These are phyloP conservation scores for Candoia aspera DNA, from an alignment of 2,113 vertebrate genomes.

Conservation along the genomic window DNA sequence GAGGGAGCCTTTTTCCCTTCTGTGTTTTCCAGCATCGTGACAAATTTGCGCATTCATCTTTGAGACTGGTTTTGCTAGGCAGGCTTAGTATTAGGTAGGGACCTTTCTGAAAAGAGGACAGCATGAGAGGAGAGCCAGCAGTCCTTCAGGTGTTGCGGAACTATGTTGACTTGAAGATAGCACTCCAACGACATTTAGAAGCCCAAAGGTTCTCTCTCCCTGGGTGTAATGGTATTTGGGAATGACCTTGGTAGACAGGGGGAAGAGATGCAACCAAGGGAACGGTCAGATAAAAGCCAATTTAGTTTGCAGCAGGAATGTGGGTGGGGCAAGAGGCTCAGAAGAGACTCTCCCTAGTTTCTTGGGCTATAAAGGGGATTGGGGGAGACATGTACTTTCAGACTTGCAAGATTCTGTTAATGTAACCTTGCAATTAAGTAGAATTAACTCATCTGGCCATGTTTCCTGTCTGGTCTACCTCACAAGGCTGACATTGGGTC, in stretches of 20 bases:
- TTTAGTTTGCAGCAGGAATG: not conserved
- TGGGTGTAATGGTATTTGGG: not conserved
- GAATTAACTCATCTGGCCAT: not conserved
- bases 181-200: not conserved
- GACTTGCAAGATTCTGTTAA: not conserved
- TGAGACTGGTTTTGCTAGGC: conserved; percentile 17
- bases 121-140: not conserved
- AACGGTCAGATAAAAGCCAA: not conserved
- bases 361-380: not conserved
- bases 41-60: conserved; percentile 1
- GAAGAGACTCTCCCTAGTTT: not conserved
- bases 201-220: not conserved
- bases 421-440: not conserved
- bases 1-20: not conserved
- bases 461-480: not conserved
- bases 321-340: not conserved
- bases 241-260: not conserved
- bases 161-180: not conserved
- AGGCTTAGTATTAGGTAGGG: conserved; percentile 28
- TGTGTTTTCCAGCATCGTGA: conserved; percentile 21
- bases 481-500: not conserved
- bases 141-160: not conserved
- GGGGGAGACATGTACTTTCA: too few relatives aligned
- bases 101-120: conserved; percentile 13
- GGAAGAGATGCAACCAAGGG: not conserved